These are phyloP conservation scores for Rhagoletis pomonella DNA, from an alignment of 1,140 invertebrate species.

Conservation along the genomic window DNA sequence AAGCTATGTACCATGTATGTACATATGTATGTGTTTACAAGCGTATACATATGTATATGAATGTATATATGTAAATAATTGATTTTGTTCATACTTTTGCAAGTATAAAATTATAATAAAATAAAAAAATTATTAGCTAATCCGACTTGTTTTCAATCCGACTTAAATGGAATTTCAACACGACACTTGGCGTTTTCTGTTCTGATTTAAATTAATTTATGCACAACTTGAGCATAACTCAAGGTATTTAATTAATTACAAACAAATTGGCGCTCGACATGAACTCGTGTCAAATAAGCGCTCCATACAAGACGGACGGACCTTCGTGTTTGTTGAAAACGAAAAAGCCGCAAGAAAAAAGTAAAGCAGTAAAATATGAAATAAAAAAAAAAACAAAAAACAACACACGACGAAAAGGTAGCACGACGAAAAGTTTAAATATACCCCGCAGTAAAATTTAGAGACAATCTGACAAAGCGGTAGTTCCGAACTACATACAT, in stretches of 20 bases:
- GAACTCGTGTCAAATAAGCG: conserved; percentile 10
- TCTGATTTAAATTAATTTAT: conserved; percentile 51
- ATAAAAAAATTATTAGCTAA: conserved; percentile 47
- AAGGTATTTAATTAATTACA: conserved; percentile 52
- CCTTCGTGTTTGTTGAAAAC: too few relatives aligned
- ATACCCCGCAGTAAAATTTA: too few relatives aligned
- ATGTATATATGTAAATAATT: background rate
- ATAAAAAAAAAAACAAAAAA: background rate
- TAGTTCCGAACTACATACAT: too few relatives aligned
- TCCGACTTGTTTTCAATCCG: conserved; percentile 29
- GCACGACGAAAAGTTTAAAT: too few relatives aligned
- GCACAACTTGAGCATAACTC: conserved; percentile 34
- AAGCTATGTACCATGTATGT: background rate
- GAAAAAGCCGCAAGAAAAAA: background rate
- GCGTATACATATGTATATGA: background rate
- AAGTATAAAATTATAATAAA: background rate
- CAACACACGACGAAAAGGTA: too few relatives aligned
- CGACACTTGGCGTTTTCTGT: conserved; percentile 31
- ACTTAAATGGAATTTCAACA: conserved; percentile 22
- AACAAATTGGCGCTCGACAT: conserved; percentile 39
- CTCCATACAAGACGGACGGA: too few relatives aligned
- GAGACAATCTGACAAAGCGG: too few relatives aligned
- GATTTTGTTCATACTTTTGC: background rate
- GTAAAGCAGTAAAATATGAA: background rate
- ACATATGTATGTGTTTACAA: background rate